phyloP scores from a whole-genome alignment of 2,113 vertebrate genomes.

The Rhadina sibilatrix region DNA sequence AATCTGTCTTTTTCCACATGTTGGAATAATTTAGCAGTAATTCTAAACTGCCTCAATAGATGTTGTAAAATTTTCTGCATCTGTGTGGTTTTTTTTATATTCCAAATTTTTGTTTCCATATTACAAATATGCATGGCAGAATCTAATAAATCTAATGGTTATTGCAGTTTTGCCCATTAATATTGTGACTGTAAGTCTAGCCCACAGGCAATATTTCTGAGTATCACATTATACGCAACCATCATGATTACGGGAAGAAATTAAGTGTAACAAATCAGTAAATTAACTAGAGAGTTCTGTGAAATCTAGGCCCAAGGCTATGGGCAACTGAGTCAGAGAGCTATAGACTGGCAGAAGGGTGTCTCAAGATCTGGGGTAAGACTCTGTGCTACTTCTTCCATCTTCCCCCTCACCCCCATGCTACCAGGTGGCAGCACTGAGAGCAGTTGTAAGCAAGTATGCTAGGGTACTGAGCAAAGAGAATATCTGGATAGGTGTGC shows the following conservation, averaged over 20 bases:
- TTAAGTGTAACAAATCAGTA: neutral
- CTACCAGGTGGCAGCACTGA: neutral
- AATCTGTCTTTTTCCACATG: neutral
- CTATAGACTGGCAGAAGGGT: neutral
- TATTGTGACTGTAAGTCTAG: neutral
- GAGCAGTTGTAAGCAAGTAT: neutral
- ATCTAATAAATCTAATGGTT: slow-evolving; percentile 8
- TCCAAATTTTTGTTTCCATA: slow-evolving; percentile 6
- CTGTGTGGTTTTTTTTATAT: neutral
- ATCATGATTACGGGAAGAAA: neutral
- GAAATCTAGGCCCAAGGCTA: neutral
- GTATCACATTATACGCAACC: neutral
- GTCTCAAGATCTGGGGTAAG: neutral
- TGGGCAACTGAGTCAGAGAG: neutral
- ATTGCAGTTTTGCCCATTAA: neutral
- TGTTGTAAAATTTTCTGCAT: slow-evolving; percentile 9
- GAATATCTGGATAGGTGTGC: neutral
- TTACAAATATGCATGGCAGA: neutral
- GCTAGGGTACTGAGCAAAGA: neutral
- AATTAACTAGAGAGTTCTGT: neutral
- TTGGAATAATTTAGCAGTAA: slow-evolving; percentile 23
- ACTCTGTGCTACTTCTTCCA: neutral
- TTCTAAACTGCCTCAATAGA: slow-evolving; percentile 10
- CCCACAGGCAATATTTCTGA: neutral
- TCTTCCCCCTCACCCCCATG: rapidly evolving